phyloP scores from a whole-genome alignment of 2,888 invertebrate genomes.

The Noctua fimbriata region DNA sequence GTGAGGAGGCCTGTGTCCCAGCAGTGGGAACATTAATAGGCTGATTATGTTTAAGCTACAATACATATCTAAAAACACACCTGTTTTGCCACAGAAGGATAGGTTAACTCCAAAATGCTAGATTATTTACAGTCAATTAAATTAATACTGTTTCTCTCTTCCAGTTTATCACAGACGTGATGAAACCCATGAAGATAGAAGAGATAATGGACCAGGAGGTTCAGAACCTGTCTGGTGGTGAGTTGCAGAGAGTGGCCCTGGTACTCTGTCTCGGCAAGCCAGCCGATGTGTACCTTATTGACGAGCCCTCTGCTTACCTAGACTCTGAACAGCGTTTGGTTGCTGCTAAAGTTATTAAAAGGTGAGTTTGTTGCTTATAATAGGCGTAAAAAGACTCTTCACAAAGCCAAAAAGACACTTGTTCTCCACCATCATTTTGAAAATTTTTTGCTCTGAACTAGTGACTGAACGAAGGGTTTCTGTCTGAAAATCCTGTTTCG shows the following conservation, averaged over 20 bases:
- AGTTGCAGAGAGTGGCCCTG: constrained; percentile 99
- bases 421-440: background rate
- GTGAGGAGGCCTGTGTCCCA: too few species aligned
- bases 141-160: constrained; percentile 44
- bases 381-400: background rate
- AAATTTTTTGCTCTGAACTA: background rate
- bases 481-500: too few species aligned
- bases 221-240: constrained; percentile 99
- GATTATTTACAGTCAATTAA: background rate
- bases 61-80: background rate
- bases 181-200: constrained; percentile 99
- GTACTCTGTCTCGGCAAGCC: constrained; percentile 99
- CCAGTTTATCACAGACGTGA: constrained; percentile 99
- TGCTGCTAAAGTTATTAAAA: constrained; percentile 99
- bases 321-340: constrained; percentile 99
- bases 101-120: background rate
- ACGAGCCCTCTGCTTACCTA: constrained; percentile 99
- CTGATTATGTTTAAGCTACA: too few species aligned
- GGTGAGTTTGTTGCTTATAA: constrained; percentile 88
- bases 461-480: background rate
- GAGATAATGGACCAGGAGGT: constrained; percentile 99
- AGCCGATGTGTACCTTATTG: constrained; percentile 99
- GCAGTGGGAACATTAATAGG: too few species aligned
- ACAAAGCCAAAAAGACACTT: background rate
- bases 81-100: background rate